Percentiles rank a stretch among this genome's conserved stretches.
Evolutionary conservation across 2,113 vertebrate genomes (phyloP).

Genomic region (Lates calcarifer): DNA sequence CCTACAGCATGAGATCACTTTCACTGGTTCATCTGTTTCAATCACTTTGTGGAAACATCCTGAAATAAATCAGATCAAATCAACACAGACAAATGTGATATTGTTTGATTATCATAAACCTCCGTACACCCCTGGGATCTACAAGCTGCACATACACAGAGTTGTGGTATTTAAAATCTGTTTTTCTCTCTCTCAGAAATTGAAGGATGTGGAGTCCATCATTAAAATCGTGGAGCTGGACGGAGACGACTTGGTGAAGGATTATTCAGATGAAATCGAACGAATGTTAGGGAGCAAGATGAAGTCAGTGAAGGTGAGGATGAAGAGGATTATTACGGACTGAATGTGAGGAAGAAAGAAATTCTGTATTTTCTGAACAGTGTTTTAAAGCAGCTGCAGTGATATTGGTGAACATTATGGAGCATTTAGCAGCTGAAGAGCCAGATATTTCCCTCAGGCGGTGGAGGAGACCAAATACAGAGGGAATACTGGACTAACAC

Average conservation of each 20-base stretch:
- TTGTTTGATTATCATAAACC: too few species aligned
- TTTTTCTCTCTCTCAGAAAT: constrained; percentile 85
- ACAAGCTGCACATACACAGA: not conserved
- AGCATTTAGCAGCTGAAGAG: too few species aligned
- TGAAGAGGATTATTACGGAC: not conserved
- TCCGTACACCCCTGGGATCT: not conserved
- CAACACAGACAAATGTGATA: too few species aligned
- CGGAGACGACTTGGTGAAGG: constrained; percentile 89
- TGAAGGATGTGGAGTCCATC: constrained; percentile 93
- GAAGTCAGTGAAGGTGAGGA: constrained; percentile 92
- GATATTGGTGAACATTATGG: not conserved
- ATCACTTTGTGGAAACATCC: not conserved
- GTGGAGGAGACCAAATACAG: too few species aligned
- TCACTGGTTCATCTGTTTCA: not conserved
- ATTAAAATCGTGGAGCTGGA: constrained; percentile 91
- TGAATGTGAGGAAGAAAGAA: not conserved
- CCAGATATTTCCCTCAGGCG: too few species aligned
- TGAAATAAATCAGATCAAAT: not conserved
- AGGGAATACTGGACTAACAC: too few species aligned
- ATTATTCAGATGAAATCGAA: constrained; percentile 93
- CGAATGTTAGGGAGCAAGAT: constrained; percentile 95
- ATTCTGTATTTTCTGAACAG: too few species aligned
- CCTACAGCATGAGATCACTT: not conserved
- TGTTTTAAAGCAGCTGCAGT: not conserved
- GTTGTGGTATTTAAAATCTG: not conserved